These are phyloP conservation scores for Phoebastria nigripes DNA, from an alignment of 2,797 vertebrate genomes.

Conservation along the genomic window DNA sequence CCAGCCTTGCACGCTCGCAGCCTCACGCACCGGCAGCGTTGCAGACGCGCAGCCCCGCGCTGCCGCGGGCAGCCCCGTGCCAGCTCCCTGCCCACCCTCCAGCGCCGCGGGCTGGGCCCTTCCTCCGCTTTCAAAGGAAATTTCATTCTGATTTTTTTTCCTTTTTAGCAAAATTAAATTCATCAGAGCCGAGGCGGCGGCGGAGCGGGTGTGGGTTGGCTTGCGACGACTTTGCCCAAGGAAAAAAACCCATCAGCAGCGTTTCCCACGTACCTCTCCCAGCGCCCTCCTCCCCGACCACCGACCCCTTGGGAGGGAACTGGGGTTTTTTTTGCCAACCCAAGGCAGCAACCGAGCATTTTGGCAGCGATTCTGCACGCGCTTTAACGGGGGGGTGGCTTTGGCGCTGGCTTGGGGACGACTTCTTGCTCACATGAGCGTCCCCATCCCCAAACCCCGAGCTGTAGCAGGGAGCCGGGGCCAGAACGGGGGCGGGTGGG, in stretches of 20 bases:
- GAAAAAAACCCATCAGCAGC: neutral
- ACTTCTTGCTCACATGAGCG: neutral
- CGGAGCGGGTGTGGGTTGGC: neutral
- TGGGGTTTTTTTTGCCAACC: neutral
- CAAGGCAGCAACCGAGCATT: accelerated
- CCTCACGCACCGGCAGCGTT: neutral
- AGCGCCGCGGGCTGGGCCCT: accelerated
- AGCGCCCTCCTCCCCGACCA: neutral
- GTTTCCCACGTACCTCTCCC: neutral
- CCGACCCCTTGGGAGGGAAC: neutral
- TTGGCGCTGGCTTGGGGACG: neutral
- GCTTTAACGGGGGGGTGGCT: neutral
- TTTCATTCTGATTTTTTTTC: neutral
- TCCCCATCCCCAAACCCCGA: neutral
- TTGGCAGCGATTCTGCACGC: accelerated
- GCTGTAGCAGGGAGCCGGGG: no score
- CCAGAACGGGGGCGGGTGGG: neutral
- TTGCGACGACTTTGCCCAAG: neutral
- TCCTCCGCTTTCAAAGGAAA: neutral
- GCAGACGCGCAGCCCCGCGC: accelerated
- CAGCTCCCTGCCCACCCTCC: neutral
- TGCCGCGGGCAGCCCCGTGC: neutral
- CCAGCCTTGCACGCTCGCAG: neutral
- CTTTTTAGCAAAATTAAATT: neutral
- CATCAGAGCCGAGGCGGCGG: neutral